These are phyloP conservation scores for Campylomormyrus numenius DNA, from an alignment of 2,113 vertebrate species.

Conservation along the genomic window DNA sequence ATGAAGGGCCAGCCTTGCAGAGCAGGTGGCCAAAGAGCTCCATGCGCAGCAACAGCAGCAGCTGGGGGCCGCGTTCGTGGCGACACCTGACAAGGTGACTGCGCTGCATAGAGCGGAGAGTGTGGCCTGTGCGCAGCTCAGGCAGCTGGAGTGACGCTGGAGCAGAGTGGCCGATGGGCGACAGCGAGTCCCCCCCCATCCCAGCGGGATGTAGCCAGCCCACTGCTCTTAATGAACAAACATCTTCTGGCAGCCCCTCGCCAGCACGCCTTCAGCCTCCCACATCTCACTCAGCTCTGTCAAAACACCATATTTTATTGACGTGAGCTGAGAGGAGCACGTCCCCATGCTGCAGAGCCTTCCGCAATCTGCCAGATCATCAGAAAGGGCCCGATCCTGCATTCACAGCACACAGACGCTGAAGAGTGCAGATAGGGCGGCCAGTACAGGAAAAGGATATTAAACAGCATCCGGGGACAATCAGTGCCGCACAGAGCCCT, in stretches of 20 bases:
- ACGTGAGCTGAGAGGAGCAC: background rate
- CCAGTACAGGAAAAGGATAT: background rate
- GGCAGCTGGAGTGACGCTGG: background rate
- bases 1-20: background rate
- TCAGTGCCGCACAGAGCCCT: background rate
- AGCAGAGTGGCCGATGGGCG: background rate
- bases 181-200: background rate
- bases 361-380: background rate
- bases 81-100: background rate
- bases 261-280: background rate
- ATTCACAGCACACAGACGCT: background rate
- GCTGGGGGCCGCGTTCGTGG: background rate
- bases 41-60: background rate
- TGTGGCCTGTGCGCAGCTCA: too few relatives aligned
- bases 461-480: background rate
- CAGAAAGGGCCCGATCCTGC: background rate
- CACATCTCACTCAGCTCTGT: background rate
- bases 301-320: constrained; percentile 11
- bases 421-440: background rate
- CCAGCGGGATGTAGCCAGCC: background rate
- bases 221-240: background rate
- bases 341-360: background rate
- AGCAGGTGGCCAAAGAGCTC: background rate
- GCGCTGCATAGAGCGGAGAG: background rate
- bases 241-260: background rate